Evolutionary conservation across 2,113 vertebrate species (phyloP).

Genomic region (Paralichthys olivaceus): DNA sequence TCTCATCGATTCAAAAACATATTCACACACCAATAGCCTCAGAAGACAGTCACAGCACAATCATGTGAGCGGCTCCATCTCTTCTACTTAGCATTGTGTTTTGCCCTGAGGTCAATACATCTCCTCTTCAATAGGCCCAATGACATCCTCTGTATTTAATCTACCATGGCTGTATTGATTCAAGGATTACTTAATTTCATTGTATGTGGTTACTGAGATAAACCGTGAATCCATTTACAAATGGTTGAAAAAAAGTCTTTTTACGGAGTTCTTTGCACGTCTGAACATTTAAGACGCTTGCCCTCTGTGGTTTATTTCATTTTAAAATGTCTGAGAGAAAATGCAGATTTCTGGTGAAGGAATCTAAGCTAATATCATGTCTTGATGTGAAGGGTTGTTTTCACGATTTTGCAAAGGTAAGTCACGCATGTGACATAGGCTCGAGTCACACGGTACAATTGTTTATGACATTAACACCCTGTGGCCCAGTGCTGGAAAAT

Average conservation of each 20-base stretch:
- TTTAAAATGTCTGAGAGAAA: background rate
- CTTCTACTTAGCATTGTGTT: slow-evolving; percentile 35
- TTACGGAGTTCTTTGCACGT: background rate
- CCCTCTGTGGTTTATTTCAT: background rate
- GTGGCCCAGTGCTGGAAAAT: background rate
- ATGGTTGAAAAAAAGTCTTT: background rate
- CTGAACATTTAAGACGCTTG: background rate
- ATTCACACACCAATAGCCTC: slow-evolving; percentile 59
- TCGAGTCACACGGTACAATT: slow-evolving; percentile 19
- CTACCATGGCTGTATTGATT: slow-evolving; percentile 16
- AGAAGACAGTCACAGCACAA: slow-evolving; percentile 78
- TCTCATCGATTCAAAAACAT: slow-evolving; percentile 27
- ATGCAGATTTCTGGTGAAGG: background rate
- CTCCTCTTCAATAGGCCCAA: slow-evolving; percentile 19
- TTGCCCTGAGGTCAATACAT: slow-evolving; percentile 43
- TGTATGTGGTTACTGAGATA: background rate
- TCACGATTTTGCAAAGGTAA: background rate
- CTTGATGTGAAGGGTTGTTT: background rate
- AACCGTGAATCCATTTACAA: background rate
- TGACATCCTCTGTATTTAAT: slow-evolving; percentile 18
- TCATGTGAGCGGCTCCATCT: slow-evolving; percentile 78
- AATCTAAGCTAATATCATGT: background rate
- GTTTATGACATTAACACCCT: slow-evolving; percentile 17
- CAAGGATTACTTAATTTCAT: background rate
- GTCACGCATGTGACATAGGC: slow-evolving; percentile 18